Conservation (phyloP, 2,113 vertebrate species). For the Mesoclemmys tuberculata region DNA sequence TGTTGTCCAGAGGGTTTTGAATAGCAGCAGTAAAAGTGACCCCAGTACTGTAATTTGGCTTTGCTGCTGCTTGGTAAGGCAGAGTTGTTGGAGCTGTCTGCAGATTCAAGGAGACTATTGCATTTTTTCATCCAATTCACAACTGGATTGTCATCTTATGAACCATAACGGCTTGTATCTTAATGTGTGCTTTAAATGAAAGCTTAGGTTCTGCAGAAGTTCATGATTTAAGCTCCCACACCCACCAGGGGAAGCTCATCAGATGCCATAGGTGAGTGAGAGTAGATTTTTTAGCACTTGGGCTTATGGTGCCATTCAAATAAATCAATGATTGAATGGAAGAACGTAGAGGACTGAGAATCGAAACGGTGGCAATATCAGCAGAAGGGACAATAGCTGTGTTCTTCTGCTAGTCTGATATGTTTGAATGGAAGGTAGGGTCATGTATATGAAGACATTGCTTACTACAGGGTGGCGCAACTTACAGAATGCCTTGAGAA, state of each 20-base stretch:
- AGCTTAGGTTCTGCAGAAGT: neutral
- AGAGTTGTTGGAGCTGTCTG: neutral
- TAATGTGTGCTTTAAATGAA: neutral
- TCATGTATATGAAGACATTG: neutral
- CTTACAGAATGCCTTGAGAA: fast-evolving
- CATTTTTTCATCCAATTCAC: neutral
- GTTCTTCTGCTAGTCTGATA: neutral
- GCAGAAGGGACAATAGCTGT: neutral
- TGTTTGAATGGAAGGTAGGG: neutral
- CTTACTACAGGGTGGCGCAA: neutral
- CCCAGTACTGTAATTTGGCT: neutral
- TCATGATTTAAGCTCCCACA: neutral
- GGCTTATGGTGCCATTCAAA: neutral
- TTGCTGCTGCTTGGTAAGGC: neutral
- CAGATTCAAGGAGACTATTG: neutral
- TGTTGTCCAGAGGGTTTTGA: neutral
- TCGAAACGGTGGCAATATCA: neutral
- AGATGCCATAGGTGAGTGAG: neutral
- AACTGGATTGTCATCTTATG: neutral
- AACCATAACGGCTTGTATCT: neutral
- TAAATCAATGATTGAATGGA: neutral
- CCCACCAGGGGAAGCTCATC: neutral
- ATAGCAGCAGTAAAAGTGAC: neutral
- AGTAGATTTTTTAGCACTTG: neutral
- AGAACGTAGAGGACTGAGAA: neutral